Percentiles rank a stretch among this genome's conserved stretches.
phyloP scores from a whole-genome alignment of 2,888 invertebrate genomes.

The Drosophila pegasa region DNA sequence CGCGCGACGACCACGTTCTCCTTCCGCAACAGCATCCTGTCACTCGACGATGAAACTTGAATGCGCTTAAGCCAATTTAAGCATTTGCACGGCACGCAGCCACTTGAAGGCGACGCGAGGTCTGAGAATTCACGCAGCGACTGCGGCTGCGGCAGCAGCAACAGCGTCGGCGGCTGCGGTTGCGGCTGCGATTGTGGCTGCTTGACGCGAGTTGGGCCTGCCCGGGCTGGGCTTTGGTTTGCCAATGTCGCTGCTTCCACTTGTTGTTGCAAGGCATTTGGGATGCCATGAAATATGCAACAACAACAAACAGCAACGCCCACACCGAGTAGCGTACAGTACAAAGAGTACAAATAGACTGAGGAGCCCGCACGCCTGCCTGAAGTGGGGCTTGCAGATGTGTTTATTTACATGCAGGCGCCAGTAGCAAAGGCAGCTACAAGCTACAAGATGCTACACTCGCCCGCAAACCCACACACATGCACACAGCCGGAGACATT shows the following conservation, averaged over 20 bases:
- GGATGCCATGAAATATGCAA: constrained; percentile 69
- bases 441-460: constrained; percentile 10
- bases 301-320: constrained; percentile 25
- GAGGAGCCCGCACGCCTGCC: constrained; percentile 9
- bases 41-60: constrained; percentile 18
- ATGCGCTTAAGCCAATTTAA: constrained; percentile 63
- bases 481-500: constrained; percentile 8
- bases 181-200: background rate
- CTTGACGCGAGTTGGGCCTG: background rate
- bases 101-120: constrained; percentile 43
- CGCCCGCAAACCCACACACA: background rate
- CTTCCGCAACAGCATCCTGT: constrained; percentile 14
- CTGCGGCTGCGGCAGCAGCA: background rate
- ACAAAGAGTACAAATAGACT: background rate
- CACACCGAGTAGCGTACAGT: background rate
- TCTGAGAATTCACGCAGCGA: constrained; percentile 26
- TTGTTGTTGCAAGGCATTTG: constrained; percentile 57
- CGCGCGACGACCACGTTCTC: background rate
- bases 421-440: constrained; percentile 26
- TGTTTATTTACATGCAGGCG: constrained; percentile 51
- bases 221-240: background rate
- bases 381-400: constrained; percentile 18
- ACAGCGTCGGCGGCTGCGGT: background rate
- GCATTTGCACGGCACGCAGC: constrained; percentile 56
- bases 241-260: background rate